A percentile compares a stretch with the other conserved stretches of the same genome.
phyloP scores from a whole-genome alignment of 2,888 invertebrate species.

The Aporophyla lueneburgensis region DNA sequence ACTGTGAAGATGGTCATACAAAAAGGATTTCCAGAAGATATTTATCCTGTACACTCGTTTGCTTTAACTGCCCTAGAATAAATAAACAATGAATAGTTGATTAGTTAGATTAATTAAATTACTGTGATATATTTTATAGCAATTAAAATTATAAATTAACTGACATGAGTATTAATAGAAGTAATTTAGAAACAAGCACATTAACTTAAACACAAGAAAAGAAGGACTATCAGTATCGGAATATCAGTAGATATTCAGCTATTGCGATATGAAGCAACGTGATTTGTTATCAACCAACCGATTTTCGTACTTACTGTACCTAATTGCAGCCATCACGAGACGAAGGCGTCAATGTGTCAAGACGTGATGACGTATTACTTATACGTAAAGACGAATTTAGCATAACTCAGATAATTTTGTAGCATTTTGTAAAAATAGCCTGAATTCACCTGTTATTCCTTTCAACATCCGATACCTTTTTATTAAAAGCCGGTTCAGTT shows the following conservation, averaged over 20 bases:
- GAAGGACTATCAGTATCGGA: neutral
- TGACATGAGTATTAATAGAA: neutral
- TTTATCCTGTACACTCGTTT: conserved; percentile 97
- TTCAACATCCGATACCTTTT: neutral
- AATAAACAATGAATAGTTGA: conserved; percentile 8
- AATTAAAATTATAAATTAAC: neutral
- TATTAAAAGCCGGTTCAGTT: neutral
- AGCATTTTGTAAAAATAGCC: neutral
- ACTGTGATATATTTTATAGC: conserved; percentile 3
- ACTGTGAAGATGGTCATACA: conserved; percentile 93
- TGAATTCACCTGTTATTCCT: neutral
- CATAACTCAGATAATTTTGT: neutral
- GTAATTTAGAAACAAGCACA: neutral
- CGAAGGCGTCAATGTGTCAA: neutral
- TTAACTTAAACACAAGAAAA: neutral
- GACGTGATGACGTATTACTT: too few relatives aligned
- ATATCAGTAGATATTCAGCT: too few relatives aligned
- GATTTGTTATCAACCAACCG: neutral
- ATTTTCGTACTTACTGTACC: neutral
- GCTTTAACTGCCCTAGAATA: conserved; percentile 91
- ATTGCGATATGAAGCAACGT: neutral
- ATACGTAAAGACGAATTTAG: too few relatives aligned
- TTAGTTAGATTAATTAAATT: neutral
- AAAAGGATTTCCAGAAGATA: conserved; percentile 95
- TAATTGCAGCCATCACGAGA: neutral